Conservation (phyloP, 2,888 invertebrate species). For the Herminia tarsipennalis region DNA sequence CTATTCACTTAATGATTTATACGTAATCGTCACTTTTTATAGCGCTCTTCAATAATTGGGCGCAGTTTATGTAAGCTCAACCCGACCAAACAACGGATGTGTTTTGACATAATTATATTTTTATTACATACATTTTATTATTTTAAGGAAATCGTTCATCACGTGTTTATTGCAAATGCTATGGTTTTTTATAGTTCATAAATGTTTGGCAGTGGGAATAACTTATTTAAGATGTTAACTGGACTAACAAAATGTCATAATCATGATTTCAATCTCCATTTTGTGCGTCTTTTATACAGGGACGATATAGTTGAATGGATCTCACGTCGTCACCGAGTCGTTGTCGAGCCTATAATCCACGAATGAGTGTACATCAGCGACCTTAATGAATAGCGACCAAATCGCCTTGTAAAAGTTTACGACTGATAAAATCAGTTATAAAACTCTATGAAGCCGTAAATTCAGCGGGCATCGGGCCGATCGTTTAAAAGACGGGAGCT, state of each 20-base stretch:
- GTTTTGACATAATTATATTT: constrained; percentile 45
- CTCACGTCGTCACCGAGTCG: constrained; percentile 11
- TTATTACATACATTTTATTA: constrained; percentile 42
- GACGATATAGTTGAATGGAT: constrained; percentile 5
- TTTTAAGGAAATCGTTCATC: constrained; percentile 43
- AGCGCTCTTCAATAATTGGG: constrained; percentile 41
- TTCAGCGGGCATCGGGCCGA: constrained; percentile 60
- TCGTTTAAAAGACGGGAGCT: constrained; percentile 76
- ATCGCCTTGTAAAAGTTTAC: constrained; percentile 79
- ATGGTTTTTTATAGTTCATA: constrained; percentile 39
- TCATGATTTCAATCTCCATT: constrained; percentile 20
- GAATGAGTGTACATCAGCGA: constrained; percentile 34
- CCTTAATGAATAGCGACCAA: constrained; percentile 66
- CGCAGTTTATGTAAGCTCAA: constrained; percentile 43
- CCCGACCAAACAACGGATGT: constrained; percentile 44
- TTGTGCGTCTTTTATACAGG: constrained; percentile 4
- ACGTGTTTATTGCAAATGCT: constrained; percentile 39
- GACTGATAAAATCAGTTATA: constrained; percentile 83
- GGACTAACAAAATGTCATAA: constrained; percentile 26
- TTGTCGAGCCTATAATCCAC: constrained; percentile 23
- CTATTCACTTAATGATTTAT: constrained; percentile 71
- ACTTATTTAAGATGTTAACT: constrained; percentile 29
- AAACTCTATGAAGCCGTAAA: constrained; percentile 79
- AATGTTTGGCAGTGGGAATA: constrained; percentile 37
- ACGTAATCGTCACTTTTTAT: constrained; percentile 53